phyloP scores from a whole-genome alignment of 2,113 vertebrate genomes.

The Oryzias melastigma region DNA sequence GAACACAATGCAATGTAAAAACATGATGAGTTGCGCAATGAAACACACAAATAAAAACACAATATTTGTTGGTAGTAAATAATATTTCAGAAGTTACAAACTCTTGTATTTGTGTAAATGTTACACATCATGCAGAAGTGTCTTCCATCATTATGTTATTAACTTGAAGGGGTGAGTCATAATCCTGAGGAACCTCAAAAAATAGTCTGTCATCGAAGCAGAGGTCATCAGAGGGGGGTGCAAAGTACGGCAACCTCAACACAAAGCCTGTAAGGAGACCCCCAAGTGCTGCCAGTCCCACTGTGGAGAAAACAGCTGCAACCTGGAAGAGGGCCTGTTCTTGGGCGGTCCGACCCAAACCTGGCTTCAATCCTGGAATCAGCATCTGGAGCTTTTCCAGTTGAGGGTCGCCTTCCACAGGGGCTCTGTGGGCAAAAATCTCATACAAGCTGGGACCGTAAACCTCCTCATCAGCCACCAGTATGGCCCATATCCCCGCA shows the following conservation, averaged over 20 bases:
- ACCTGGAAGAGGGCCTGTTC: conserved; percentile 79
- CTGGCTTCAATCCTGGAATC: conserved; percentile 67
- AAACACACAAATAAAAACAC: not conserved
- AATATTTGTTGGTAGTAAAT: not conserved
- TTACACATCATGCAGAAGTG: conserved; percentile 29
- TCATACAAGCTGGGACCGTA: conserved; percentile 70
- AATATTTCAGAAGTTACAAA: not conserved
- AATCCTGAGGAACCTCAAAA: conserved; percentile 75
- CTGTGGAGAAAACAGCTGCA: conserved; percentile 69
- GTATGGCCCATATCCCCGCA: conserved; percentile 73
- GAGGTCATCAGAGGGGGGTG: conserved; percentile 59
- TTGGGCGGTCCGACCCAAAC: conserved; percentile 52
- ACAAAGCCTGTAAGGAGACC: conserved; percentile 73
- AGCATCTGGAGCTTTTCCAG: conserved; percentile 53
- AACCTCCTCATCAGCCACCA: conserved; percentile 62
- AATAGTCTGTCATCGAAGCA: conserved; percentile 82
- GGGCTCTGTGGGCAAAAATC: conserved; percentile 60
- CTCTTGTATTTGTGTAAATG: not conserved
- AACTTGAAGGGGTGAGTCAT: conserved; percentile 41
- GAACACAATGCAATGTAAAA: not conserved
- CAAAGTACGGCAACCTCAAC: conserved; percentile 75
- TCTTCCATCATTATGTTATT: conserved; percentile 34
- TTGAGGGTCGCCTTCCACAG: conserved; percentile 52
- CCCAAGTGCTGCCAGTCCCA: conserved; percentile 58
- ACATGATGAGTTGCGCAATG: not conserved